A percentile compares a stretch with the other conserved stretches of the same genome.
These are phyloP conservation scores for Saccopteryx bilineata DNA, from an alignment of 2,113 vertebrate species.

Conservation along the genomic window DNA sequence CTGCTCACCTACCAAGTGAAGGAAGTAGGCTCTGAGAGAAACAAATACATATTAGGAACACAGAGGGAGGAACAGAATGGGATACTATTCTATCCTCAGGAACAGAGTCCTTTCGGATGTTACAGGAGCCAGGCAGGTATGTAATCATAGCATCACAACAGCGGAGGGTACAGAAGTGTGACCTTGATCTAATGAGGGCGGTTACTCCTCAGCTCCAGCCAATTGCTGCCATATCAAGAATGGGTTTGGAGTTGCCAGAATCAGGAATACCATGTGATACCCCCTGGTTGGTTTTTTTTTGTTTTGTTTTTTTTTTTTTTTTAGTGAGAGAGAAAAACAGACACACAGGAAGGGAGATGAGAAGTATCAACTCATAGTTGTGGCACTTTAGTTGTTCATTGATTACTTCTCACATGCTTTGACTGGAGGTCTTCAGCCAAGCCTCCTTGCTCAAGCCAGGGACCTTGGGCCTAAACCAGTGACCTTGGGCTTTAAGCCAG, in stretches of 20 bases:
- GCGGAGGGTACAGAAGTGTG: fast-evolving
- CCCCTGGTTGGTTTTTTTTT: background rate
- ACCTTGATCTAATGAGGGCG: background rate
- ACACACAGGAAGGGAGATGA: too few species aligned
- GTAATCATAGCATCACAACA: background rate
- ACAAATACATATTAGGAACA: background rate
- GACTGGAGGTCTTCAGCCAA: too few species aligned
- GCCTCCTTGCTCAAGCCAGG: too few species aligned
- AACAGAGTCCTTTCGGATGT: background rate
- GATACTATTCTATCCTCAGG: background rate
- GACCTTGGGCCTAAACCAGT: too few species aligned
- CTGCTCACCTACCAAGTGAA: background rate
- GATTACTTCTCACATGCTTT: too few species aligned
- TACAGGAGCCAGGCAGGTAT: background rate
- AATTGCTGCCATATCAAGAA: background rate
- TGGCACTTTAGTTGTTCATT: too few species aligned
- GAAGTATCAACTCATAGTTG: too few species aligned
- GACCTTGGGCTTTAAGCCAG: too few species aligned
- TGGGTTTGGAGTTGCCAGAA: background rate
- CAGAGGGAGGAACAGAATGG: background rate
- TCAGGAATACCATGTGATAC: background rate
- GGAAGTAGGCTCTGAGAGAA: background rate
- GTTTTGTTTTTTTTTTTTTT: too few species aligned
- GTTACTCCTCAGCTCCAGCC: background rate
- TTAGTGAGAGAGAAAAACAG: too few species aligned